Percentiles rank a stretch among this genome's conserved stretches.
Evolutionary conservation across 2,113 vertebrate species (phyloP).

Genomic region (Catagonus wagneri): DNA sequence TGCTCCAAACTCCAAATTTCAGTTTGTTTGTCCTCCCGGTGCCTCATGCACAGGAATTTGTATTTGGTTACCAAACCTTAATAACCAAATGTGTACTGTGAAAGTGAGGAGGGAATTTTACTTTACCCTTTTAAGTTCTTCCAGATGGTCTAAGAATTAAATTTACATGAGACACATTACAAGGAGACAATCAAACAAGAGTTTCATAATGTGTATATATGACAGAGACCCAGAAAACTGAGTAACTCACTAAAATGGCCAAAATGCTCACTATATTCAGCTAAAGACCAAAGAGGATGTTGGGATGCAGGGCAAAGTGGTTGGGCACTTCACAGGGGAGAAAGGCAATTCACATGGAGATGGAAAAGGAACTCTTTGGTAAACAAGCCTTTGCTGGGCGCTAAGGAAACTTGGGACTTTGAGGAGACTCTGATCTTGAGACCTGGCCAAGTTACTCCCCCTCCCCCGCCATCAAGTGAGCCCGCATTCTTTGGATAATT

Average conservation of each 20-base stretch:
- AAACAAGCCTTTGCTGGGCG: not conserved
- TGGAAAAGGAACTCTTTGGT: not conserved
- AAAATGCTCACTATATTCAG: not conserved
- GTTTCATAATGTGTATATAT: not conserved
- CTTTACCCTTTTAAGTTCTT: not conserved
- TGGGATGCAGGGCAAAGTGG: not conserved
- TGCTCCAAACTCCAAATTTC: not conserved
- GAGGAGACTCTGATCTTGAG: not conserved
- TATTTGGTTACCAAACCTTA: not conserved
- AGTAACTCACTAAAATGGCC: not conserved
- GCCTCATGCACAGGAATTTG: not conserved
- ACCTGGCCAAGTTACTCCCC: not conserved
- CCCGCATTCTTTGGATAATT: not conserved
- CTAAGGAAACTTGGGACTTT: not conserved
- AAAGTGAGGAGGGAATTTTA: not conserved
- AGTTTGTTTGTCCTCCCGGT: not conserved
- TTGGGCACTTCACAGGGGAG: not conserved
- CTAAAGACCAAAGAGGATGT: not conserved
- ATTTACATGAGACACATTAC: not conserved
- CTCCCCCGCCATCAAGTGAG: not conserved
- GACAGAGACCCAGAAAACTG: not conserved
- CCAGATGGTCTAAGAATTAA: not conserved
- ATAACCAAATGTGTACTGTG: not conserved
- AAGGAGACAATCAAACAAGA: not conserved
- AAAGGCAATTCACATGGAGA: not conserved